Evolutionary conservation across 2,888 invertebrate species (phyloP).

Genomic region (Hypomecis atomaria): DNA sequence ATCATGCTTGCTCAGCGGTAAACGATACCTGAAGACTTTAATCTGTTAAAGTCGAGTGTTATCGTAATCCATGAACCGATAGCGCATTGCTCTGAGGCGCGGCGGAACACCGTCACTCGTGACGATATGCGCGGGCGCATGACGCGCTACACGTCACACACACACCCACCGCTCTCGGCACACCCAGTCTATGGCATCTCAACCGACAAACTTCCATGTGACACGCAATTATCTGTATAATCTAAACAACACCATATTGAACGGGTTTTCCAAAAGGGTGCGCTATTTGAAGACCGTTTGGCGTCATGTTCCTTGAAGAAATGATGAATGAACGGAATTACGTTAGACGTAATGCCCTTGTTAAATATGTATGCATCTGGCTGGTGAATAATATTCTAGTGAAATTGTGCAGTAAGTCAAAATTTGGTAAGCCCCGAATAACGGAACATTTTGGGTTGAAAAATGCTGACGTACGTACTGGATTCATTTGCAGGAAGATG

Average conservation of each 20-base stretch:
- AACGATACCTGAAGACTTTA: not conserved
- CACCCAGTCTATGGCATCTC: conserved; percentile 6
- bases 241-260: conserved; percentile 3
- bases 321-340: not conserved
- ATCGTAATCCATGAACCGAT: conserved; percentile 7
- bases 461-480: too few relatives aligned
- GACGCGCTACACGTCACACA: conserved; percentile 15
- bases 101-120: conserved; percentile 5
- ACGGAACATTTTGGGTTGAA: too few relatives aligned
- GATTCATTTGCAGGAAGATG: too few relatives aligned
- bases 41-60: too few relatives aligned
- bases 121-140: conserved; percentile 17
- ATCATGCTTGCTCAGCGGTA: conserved; percentile 16
- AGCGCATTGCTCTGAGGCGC: not conserved
- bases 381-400: not conserved
- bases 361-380: conserved; percentile 5
- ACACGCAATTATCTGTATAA: not conserved
- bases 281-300: conserved; percentile 8
- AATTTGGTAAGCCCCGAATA: too few relatives aligned
- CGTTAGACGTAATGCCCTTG: not conserved
- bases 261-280: conserved; percentile 7
- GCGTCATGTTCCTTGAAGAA: conserved; percentile 22
- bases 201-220: not conserved
- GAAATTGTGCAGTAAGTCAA: too few relatives aligned
- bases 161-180: conserved; percentile 12